phyloP scores from a whole-genome alignment of 2,113 vertebrate species.

The Serranochromis macrocephalus region DNA sequence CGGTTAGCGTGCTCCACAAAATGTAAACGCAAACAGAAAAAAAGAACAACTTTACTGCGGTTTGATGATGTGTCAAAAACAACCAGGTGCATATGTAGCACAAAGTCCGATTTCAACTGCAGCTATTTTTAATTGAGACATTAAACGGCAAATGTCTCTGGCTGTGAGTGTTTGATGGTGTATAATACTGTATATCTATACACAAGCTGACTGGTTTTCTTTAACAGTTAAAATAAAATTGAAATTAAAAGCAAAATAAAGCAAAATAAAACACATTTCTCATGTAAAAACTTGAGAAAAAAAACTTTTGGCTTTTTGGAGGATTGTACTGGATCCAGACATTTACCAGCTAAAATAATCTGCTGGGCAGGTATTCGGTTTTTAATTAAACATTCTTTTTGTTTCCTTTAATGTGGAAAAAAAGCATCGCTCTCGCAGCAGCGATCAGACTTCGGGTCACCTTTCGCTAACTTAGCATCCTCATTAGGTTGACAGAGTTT shows the following conservation, averaged over 20 bases:
- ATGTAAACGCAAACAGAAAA: background rate
- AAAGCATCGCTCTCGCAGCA: background rate
- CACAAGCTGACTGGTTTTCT: background rate
- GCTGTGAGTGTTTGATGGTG: background rate
- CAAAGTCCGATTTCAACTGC: background rate
- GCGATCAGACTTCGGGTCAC: background rate
- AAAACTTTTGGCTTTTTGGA: background rate
- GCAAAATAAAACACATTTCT: background rate
- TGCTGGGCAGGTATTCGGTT: background rate
- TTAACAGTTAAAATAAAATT: background rate
- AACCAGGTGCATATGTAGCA: background rate
- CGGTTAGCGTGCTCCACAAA: background rate
- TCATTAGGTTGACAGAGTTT: background rate
- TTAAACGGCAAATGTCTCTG: background rate
- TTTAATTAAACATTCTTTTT: background rate
- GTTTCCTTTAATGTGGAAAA: background rate
- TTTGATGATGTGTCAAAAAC: background rate
- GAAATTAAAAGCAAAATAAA: background rate
- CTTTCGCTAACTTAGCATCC: background rate
- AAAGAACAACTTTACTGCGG: background rate
- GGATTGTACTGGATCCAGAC: background rate
- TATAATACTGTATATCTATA: rapidly evolving
- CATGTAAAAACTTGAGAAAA: background rate
- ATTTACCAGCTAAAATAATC: background rate
- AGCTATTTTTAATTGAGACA: background rate